A percentile compares a stretch with the other conserved stretches of the same genome.
phyloP scores from a whole-genome alignment of 2,113 vertebrate genomes.

The Caretta caretta region DNA sequence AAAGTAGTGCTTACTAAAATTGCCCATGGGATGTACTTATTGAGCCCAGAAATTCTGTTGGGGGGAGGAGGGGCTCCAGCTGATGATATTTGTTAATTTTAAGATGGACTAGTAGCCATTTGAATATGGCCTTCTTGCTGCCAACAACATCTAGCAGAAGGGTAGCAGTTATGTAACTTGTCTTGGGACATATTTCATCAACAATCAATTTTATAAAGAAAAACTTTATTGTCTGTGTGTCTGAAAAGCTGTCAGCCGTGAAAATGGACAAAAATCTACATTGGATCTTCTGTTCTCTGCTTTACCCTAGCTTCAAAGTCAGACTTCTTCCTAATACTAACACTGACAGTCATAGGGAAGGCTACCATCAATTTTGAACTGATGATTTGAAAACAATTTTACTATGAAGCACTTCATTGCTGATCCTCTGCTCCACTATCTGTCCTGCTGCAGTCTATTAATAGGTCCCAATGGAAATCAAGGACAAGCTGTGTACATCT shows the following conservation, averaged over 20 bases:
- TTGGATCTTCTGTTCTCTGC: background rate
- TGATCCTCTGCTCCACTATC: background rate
- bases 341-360: background rate
- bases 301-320: background rate
- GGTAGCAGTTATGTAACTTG: background rate
- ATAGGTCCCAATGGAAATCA: background rate
- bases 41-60: background rate
- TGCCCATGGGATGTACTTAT: background rate
- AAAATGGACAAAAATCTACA: background rate
- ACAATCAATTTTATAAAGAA: background rate
- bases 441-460: background rate
- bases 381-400: background rate
- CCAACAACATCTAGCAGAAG: background rate
- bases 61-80: background rate
- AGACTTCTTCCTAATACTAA: background rate
- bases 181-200: background rate
- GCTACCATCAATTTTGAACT: background rate
- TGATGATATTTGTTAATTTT: background rate
- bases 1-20: background rate
- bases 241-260: background rate
- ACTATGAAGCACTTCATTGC: background rate
- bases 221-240: background rate
- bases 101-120: background rate
- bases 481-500: background rate
- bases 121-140: background rate